Evolutionary conservation across 2,797 vertebrate species (phyloP).

Genomic region (Macropus fuliginosus): DNA sequence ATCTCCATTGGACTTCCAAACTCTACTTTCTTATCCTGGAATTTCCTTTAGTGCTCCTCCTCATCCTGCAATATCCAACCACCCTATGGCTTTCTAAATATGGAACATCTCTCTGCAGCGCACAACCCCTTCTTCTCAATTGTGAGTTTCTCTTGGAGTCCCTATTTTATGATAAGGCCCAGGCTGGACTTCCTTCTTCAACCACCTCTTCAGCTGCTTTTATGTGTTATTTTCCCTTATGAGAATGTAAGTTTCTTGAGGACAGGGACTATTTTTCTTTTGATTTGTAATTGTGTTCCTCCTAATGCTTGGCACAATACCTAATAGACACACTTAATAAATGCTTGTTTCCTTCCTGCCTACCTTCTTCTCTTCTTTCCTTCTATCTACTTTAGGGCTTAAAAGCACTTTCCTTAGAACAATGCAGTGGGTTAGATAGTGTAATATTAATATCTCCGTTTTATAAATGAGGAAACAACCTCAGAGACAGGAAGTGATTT

Average conservation of each 20-base stretch:
- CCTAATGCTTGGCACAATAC: slow-evolving; percentile 12
- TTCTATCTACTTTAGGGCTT: background rate
- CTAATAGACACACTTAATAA: slow-evolving; percentile 4
- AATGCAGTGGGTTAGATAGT: background rate
- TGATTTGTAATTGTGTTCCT: background rate
- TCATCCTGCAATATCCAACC: background rate
- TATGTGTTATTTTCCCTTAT: background rate
- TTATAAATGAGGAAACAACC: background rate
- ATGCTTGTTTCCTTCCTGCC: background rate
- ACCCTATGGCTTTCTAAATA: background rate
- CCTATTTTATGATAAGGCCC: background rate
- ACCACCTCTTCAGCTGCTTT: background rate
- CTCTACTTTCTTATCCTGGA: background rate
- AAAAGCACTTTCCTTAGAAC: background rate
- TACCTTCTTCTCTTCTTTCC: background rate
- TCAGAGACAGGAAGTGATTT: background rate
- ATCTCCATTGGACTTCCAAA: background rate
- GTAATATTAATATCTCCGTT: background rate
- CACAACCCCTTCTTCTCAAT: background rate
- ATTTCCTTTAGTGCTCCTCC: background rate
- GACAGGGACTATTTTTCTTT: background rate
- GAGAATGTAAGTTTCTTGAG: background rate
- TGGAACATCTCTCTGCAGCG: background rate
- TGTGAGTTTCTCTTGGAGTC: background rate
- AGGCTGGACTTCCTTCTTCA: background rate